Percentiles rank a stretch among this genome's conserved stretches.
Conservation (phyloP, 1,140 invertebrate species). For the Diploscapter pachys region DNA sequence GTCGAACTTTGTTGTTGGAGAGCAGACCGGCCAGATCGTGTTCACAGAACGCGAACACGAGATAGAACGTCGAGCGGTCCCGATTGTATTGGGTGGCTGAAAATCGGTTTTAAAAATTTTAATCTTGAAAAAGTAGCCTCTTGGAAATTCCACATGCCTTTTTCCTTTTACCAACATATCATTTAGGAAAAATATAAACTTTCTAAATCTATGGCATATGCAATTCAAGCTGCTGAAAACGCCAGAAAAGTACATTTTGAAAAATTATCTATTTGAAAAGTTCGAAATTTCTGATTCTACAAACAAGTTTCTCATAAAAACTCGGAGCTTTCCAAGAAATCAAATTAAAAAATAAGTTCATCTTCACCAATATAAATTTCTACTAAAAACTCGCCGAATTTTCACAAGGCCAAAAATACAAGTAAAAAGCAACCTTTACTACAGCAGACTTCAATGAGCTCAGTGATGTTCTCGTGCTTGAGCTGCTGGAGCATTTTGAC, state of each 20-base stretch:
- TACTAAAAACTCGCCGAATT: too few species aligned
- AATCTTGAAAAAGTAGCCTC: not conserved
- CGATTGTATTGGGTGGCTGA: conserved; percentile 72
- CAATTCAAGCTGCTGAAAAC: not conserved
- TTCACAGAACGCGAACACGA: conserved; percentile 98
- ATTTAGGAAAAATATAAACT: too few species aligned
- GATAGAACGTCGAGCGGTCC: conserved; percentile 79
- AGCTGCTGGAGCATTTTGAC: conserved; percentile 92
- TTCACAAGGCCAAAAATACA: conserved; percentile 7
- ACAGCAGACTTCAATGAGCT: conserved; percentile 91
- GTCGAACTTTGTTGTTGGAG: conserved; percentile 92
- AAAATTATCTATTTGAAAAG: conserved; percentile 67
- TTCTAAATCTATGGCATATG: not conserved
- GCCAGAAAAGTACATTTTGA: not conserved
- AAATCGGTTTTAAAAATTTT: conserved; percentile 40
- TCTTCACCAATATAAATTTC: too few species aligned
- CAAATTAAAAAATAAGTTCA: too few species aligned
- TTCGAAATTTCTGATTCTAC: conserved; percentile 6
- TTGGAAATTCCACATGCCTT: too few species aligned
- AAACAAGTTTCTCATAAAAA: not conserved
- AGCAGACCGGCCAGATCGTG: conserved; percentile 94
- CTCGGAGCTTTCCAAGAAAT: too few species aligned
- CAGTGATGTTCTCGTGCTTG: conserved; percentile 95
- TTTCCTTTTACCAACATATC: too few species aligned
- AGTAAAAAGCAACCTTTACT: conserved; percentile 70